Evolutionary conservation across 2,113 vertebrate species (phyloP).

Genomic region (Rhynchopsitta pachyrhyncha): DNA sequence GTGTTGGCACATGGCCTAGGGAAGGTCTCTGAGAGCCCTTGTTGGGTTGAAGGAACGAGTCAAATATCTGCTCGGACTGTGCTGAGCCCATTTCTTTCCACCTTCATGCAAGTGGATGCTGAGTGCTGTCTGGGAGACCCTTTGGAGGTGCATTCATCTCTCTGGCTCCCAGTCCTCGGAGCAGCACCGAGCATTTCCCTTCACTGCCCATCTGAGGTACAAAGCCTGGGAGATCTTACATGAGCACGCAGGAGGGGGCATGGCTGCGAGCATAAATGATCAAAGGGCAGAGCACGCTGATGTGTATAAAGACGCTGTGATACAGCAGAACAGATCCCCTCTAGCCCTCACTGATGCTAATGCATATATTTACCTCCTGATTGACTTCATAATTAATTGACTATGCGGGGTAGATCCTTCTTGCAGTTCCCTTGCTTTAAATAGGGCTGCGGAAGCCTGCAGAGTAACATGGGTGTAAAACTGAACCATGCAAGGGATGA

Average conservation of each 20-base stretch:
- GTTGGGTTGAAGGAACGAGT: fast-evolving
- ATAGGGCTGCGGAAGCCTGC: neutral
- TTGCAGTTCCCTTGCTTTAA: neutral
- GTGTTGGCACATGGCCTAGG: neutral
- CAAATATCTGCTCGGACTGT: neutral
- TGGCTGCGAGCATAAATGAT: conserved; percentile 32
- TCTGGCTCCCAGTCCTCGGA: neutral
- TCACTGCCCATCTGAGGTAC: fast-evolving
- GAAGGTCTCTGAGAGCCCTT: neutral
- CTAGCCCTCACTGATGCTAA: conserved; percentile 15
- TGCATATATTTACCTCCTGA: conserved; percentile 63
- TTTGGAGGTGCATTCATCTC: neutral
- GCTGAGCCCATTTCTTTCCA: neutral
- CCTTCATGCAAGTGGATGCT: neutral
- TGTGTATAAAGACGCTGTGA: neutral
- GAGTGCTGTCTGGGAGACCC: fast-evolving
- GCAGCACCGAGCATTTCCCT: neutral
- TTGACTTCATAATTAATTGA: conserved; percentile 65
- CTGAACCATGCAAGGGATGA: neutral
- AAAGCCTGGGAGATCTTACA: neutral
- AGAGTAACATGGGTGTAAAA: neutral
- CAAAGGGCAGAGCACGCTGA: conserved; percentile 54
- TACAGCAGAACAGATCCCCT: conserved; percentile 42
- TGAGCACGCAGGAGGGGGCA: neutral
- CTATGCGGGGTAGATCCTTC: neutral